Base-by-base conservation (phyloP, 2,797 vertebrate species). In the Acanthornis magna region DNA sequence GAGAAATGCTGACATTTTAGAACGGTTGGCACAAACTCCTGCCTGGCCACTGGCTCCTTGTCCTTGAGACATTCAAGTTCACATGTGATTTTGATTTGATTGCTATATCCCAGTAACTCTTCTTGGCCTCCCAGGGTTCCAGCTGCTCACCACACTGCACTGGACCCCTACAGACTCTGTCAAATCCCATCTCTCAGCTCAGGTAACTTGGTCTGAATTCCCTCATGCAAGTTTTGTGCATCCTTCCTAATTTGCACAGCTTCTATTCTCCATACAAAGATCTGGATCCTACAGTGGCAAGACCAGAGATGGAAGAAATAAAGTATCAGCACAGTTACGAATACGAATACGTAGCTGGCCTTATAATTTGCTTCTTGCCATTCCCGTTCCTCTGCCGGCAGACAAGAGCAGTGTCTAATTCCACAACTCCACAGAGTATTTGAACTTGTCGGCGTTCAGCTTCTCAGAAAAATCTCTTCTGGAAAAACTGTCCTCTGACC, bases 1-100 rank as follows among this genome's bases (percentile, higher is more conserved):
- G 12, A 79, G 83, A 76, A 95, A 70, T 12, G 57, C 55, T 95
- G 92, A 93, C 91, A 87, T 83, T 88, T 96, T 34, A 61, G 75
- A 92, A 45, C 0, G 1, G 40, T 40, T 89, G 93, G 91, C 91
- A 89, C 0, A 0, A 82, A 11, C 22, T 17, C 42, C 53, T 71
- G 86, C 57, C 65, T 77, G 47, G 38, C 38, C 84, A 55, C 67
- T 20, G 17, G 38, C 57, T 91, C 34, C 91, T 95, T 71, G 91
- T 83, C 92, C 93, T 91, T 92, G 53, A 85, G 75, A 77, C 42
- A 25, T 71, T 91, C 34, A 57, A 57, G 61, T 83, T 89, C 81
- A 89, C 61, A 62, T 47, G 68, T 18, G 65, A 51, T 40, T 91
- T 87, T 70, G 30, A 65, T 79, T 62, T 67, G 62, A 63, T 19